Conservation (phyloP, 1,140 invertebrate species). For the Cydia pomonella region DNA sequence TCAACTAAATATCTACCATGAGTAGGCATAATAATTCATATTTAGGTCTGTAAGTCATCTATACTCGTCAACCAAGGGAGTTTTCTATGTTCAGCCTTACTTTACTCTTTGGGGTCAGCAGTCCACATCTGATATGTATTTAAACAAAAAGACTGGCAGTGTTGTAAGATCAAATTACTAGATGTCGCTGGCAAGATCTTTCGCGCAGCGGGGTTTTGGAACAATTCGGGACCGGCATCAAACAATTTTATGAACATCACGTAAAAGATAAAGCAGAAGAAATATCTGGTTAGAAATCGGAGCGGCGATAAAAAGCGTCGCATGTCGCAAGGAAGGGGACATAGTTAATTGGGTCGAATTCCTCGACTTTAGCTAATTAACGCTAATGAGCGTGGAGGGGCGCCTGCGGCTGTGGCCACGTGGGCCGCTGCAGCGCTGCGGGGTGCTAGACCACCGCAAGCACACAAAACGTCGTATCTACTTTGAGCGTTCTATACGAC, state of each 20-base stretch:
- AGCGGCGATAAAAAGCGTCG: conserved; percentile 17
- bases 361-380: conserved; percentile 70
- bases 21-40: too few species aligned
- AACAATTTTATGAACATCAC: conserved; percentile 5
- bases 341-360: conserved; percentile 65
- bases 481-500: neutral
- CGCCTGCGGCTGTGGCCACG: conserved; percentile 63
- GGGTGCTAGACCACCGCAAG: conserved; percentile 27
- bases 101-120: too few species aligned
- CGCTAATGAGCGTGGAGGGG: conserved; percentile 64
- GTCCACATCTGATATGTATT: too few species aligned
- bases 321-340: conserved; percentile 35
- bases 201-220: neutral
- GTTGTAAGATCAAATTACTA: too few species aligned
- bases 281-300: conserved; percentile 21
- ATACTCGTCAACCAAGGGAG: too few species aligned
- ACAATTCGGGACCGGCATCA: neutral
- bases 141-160: too few species aligned
- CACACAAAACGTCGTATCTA: neutral
- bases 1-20: neutral
- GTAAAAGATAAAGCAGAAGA: conserved; percentile 17
- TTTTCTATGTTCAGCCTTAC: too few species aligned
- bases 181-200: too few species aligned
- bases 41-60: neutral
- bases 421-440: conserved; percentile 41